phyloP scores from a whole-genome alignment of 1,140 invertebrate species.

The Ectropis grisescens region DNA sequence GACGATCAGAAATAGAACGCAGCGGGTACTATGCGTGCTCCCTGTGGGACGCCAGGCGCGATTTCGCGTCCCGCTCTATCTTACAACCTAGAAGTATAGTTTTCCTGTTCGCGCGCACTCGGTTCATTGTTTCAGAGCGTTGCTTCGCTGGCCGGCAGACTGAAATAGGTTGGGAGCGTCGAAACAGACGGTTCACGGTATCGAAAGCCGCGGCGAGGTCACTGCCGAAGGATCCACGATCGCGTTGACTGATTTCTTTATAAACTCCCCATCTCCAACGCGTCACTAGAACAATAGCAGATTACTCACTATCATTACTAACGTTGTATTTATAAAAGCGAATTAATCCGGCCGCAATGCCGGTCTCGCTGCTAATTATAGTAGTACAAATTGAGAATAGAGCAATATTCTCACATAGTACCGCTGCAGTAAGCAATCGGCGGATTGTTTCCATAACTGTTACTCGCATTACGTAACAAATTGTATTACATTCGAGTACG shows the following conservation, averaged over 20 bases:
- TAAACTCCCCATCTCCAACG: slow-evolving; percentile 10
- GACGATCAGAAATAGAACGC: slow-evolving; percentile 63
- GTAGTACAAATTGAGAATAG: slow-evolving; percentile 26
- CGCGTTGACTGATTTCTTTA: slow-evolving; percentile 17
- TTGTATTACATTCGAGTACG: slow-evolving; percentile 23
- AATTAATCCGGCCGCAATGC: slow-evolving; percentile 6
- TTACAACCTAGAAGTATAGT: slow-evolving; percentile 34
- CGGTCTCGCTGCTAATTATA: slow-evolving; percentile 25
- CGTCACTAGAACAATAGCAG: slow-evolving; percentile 1
- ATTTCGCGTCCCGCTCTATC: slow-evolving; percentile 43
- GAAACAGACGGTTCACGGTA: slow-evolving; percentile 54
- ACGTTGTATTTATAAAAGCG: slow-evolving; percentile 15
- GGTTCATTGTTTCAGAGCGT: slow-evolving; percentile 61
- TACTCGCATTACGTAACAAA: slow-evolving; percentile 30
- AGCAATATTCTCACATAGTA: slow-evolving; percentile 22
- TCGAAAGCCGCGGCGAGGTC: slow-evolving; percentile 60
- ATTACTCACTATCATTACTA: slow-evolving; percentile 3
- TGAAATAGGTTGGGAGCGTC: slow-evolving; percentile 65
- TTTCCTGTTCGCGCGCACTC: slow-evolving; percentile 46
- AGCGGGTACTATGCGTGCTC: slow-evolving; percentile 58
- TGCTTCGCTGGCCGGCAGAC: slow-evolving; percentile 46
- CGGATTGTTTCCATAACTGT: slow-evolving; percentile 43
- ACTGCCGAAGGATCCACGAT: slow-evolving; percentile 39
- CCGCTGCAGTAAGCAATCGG: slow-evolving; percentile 36
- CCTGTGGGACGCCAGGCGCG: slow-evolving; percentile 46